Base-by-base conservation (phyloP, 2,113 vertebrate species). In the Ceratotherium simum region DNA sequence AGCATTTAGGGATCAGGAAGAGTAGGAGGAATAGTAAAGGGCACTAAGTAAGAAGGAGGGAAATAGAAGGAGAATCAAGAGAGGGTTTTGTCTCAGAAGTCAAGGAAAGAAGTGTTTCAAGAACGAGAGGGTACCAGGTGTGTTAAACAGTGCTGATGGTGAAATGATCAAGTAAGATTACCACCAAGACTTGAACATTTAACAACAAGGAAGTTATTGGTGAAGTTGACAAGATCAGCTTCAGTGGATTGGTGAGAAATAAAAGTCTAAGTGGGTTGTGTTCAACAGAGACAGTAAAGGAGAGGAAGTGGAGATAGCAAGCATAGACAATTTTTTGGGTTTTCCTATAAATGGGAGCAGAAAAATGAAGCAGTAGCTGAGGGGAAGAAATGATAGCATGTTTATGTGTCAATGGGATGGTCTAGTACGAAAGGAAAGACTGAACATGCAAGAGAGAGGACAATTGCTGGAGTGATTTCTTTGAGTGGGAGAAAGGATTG, bases 231-330 rank as follows among this genome's bases (percentile, higher is more conserved):
- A 64, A 58, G 65, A 86, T 62, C 16, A 39, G 51, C 33, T 64
- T 92, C n/a, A 70, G 33, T 76, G 39, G 72, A 70, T 29, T 29
- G 12, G 33, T 46, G 33, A 51, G 12, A 48, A 48, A 4, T 56
- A 11, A 31, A 91, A 70, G 36, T 36, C 36, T 69, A 8, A 20
- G 7, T 39, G 46, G 10, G 5, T 89, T 84, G 73, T 70, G 9
- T 84, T 96, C 54, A 58, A 65, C 36, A 72, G 79, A 79, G 82
- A 95, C 64, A n/a, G 60, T 42, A 78, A 46, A 95, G 31, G 42
- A 95, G 36, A 82, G 27, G 79, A 88, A 33, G 39, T 73, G 39
- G 31, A 93, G 51, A 48, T 1, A 73, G 29, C 23, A 80, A 72
- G 3, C 62, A 1, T 23, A 91, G 51, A 46, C 12, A 21, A 21